Evolutionary conservation across 2,797 vertebrate species (phyloP).

Genomic region (Notamacropus eugenii): DNA sequence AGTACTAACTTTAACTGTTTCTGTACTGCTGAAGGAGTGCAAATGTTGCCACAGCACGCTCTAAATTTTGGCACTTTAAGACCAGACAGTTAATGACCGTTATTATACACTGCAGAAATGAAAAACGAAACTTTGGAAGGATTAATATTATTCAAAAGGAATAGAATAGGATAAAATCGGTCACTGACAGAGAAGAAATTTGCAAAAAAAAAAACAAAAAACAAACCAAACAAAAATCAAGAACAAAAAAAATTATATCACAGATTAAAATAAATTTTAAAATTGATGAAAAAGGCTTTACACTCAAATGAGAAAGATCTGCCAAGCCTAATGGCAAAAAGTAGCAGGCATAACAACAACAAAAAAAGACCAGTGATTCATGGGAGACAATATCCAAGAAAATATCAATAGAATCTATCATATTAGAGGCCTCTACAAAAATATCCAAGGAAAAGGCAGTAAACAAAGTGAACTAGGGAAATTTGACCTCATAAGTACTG

Average conservation of each 20-base stretch:
- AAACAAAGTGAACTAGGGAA: neutral
- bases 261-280: neutral
- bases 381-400: neutral
- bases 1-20: neutral
- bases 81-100: neutral
- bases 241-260: neutral
- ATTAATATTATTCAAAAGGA: neutral
- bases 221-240: neutral
- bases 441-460: neutral
- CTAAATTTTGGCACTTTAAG: neutral
- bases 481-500: neutral
- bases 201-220: neutral
- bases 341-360: too few species aligned
- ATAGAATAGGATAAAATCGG: neutral
- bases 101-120: neutral
- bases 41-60: neutral
- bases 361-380: too few species aligned
- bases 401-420: neutral
- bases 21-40: neutral
- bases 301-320: neutral
- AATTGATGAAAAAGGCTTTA: neutral
- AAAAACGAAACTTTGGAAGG: neutral
- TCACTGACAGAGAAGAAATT: neutral
- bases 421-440: neutral
- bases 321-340: neutral